These are phyloP conservation scores for Paramisgurnus dabryanus DNA, from an alignment of 2,113 vertebrate species.

Conservation along the genomic window DNA sequence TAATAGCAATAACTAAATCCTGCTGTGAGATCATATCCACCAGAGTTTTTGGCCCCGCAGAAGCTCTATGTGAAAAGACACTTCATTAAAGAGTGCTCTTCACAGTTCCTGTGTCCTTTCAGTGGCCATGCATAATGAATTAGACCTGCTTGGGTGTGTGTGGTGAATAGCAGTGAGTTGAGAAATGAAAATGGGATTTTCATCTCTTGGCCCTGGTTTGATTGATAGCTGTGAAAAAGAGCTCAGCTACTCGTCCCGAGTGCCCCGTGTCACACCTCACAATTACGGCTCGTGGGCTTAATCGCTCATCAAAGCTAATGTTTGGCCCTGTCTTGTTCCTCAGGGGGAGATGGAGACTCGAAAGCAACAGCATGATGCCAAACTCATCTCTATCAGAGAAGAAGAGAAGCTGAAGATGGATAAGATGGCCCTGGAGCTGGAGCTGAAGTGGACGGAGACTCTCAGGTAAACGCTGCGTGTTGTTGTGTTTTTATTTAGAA, in stretches of 20 bases:
- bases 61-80: conserved; percentile 15
- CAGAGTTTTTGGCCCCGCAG: background rate
- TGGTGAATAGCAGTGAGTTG: background rate
- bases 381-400: conserved; percentile 85
- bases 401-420: conserved; percentile 92
- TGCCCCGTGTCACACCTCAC: background rate
- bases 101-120: conserved; percentile 5
- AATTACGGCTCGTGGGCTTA: conserved; percentile 22
- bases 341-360: conserved; percentile 91
- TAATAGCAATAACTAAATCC: no score
- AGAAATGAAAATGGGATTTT: conserved; percentile 34
- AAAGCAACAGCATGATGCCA: conserved; percentile 87
- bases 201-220: conserved; percentile 11
- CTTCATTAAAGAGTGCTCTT: conserved; percentile 41
- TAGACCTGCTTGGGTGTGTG: conserved; percentile 1
- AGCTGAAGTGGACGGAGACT: conserved; percentile 97
- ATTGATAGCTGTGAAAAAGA: conserved; percentile 17
- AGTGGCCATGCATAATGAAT: conserved; percentile 32
- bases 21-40: background rate
- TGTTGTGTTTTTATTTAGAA: background rate
- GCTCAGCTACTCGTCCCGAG: background rate
- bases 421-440: conserved; percentile 90
- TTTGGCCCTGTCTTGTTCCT: background rate
- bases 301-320: conserved; percentile 34
- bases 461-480: conserved; percentile 76